phyloP scores from a whole-genome alignment of 2,113 vertebrate genomes.

The Misgurnus mizolepis region DNA sequence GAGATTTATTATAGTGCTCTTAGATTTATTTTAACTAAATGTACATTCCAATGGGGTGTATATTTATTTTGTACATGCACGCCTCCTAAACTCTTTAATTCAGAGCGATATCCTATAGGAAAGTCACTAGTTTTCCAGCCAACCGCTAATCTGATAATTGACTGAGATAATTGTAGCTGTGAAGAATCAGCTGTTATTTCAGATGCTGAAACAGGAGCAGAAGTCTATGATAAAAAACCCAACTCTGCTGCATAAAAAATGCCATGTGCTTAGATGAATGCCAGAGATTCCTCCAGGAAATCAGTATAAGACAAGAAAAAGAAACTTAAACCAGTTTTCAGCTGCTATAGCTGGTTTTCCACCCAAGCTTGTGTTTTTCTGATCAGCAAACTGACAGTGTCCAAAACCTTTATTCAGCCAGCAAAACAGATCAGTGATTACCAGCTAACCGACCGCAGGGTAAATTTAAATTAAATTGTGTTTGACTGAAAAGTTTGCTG shows the following conservation, averaged over 20 bases:
- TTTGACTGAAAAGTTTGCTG: constrained; percentile 1
- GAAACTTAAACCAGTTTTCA: constrained; percentile 16
- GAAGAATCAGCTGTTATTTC: constrained; percentile 38
- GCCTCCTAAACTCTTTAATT: not conserved
- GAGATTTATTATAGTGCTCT: not conserved
- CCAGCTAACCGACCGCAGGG: too few species aligned
- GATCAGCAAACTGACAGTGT: constrained; percentile 45
- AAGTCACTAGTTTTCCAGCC: constrained; percentile 18
- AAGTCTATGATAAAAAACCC: constrained; percentile 11
- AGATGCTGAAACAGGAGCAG: constrained; percentile 2
- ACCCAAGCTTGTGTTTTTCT: too few species aligned
- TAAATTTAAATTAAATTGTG: too few species aligned
- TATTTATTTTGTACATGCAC: not conserved
- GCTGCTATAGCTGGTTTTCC: too few species aligned
- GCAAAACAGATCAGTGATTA: too few species aligned
- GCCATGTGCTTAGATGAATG: constrained; percentile 53
- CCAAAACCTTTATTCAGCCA: too few species aligned
- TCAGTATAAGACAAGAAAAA: constrained; percentile 51
- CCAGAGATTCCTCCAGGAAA: constrained; percentile 47
- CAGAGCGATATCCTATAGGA: constrained; percentile 10
- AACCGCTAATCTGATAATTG: constrained; percentile 47
- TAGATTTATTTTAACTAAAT: not conserved
- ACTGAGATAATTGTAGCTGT: constrained; percentile 46
- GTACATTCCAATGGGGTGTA: too few species aligned
- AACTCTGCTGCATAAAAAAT: constrained; percentile 40